Evolutionary conservation across 2,797 vertebrate species (phyloP).

Genomic region (Syngnathus rostellatus): DNA sequence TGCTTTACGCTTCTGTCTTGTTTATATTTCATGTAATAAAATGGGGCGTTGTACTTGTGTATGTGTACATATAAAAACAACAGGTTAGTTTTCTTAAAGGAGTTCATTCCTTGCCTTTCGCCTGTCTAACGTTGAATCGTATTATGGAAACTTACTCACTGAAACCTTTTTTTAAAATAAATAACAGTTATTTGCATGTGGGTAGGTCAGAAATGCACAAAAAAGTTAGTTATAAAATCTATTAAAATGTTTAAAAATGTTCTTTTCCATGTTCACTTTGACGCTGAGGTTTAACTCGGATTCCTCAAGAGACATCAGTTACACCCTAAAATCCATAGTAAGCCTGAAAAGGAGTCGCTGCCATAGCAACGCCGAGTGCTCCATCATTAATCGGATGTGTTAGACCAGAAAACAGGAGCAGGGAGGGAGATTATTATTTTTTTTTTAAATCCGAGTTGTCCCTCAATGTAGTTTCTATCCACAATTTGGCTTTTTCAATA

Average conservation of each 20-base stretch:
- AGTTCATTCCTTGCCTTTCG: no score
- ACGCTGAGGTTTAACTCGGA: neutral
- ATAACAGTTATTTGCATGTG: no score
- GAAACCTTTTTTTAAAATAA: no score
- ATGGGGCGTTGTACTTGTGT: neutral
- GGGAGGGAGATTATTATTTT: neutral
- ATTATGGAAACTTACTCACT: no score
- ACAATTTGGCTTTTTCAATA: neutral
- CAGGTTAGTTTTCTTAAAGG: neutral
- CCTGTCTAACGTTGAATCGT: no score
- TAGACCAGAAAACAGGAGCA: neutral
- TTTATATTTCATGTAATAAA: conserved; percentile 1
- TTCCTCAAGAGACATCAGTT: neutral
- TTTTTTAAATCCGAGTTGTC: neutral
- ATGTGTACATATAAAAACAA: neutral
- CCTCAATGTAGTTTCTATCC: neutral
- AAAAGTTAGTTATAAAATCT: neutral
- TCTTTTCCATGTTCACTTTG: neutral
- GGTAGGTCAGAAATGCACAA: neutral
- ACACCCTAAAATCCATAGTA: neutral
- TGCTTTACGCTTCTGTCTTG: conserved; percentile 17
- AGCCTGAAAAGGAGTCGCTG: neutral
- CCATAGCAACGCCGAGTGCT: neutral
- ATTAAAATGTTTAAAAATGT: neutral
- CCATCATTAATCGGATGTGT: neutral